Conservation (phyloP, 2,888 invertebrate genomes). For the Colostygia pectinataria region DNA sequence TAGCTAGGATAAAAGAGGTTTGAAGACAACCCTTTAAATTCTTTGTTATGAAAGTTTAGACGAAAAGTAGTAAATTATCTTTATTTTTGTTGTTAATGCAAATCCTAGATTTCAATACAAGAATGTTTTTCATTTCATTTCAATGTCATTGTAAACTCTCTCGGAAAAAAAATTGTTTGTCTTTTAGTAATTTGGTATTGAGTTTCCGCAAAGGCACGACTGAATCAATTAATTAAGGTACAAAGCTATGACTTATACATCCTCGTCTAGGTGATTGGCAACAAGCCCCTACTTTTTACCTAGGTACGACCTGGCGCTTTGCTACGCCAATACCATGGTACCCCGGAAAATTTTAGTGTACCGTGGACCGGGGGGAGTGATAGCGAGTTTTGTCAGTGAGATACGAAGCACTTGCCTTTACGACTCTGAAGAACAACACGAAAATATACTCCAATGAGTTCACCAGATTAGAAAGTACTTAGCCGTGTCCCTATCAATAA, state of each 20-base stretch:
- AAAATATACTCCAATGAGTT: not conserved
- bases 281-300: not conserved
- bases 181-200: no score
- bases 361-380: conserved; percentile 4
- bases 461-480: not conserved
- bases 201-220: no score
- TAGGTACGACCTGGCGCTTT: conserved; percentile 7
- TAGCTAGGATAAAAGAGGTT: conserved; percentile 34
- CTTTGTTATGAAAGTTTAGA: no score
- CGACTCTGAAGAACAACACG: not conserved
- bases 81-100: no score
- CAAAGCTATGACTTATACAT: no score
- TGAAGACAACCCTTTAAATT: not conserved
- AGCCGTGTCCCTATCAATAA: not conserved
- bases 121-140: no score
- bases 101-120: no score
- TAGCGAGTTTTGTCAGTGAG: conserved; percentile 5
- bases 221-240: no score
- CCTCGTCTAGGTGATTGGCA: no score
- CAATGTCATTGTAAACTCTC: no score
- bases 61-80: no score
- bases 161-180: no score
- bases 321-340: conserved; percentile 26
- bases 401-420: conserved; percentile 7
- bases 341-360: conserved; percentile 14